phyloP scores from a whole-genome alignment of 2,888 invertebrate genomes.

The Agriotes lineatus region DNA sequence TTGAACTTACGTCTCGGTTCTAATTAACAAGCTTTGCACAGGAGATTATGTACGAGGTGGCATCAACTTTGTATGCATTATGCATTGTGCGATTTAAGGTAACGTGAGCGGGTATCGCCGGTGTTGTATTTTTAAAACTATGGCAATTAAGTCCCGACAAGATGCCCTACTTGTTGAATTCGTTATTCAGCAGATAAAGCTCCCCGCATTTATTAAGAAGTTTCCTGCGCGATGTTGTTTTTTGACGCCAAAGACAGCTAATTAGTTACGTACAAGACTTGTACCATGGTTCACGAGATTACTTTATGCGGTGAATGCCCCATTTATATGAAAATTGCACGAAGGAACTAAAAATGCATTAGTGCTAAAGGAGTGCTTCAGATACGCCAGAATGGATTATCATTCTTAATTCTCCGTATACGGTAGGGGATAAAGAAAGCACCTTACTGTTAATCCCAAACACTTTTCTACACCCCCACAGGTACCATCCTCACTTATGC shows the following conservation, averaged over 20 bases:
- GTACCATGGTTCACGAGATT: neutral
- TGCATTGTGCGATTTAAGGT: conserved; percentile 5
- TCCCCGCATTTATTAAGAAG: conserved; percentile 10
- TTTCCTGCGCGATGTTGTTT: neutral
- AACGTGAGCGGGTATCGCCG: neutral
- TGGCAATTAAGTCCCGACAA: neutral
- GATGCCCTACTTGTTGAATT: neutral
- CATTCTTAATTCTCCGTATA: too few species aligned
- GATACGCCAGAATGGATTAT: too few species aligned
- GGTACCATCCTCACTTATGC: too few species aligned
- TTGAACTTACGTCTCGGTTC: conserved; percentile 26
- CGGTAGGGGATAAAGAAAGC: too few species aligned
- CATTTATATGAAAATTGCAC: conserved; percentile 4
- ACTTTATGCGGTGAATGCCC: neutral
- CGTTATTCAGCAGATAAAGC: neutral
- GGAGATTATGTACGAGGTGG: conserved; percentile 28
- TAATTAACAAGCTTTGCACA: conserved; percentile 28
- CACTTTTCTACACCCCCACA: too few species aligned
- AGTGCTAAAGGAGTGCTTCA: too few species aligned
- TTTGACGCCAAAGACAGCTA: neutral
- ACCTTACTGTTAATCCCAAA: too few species aligned
- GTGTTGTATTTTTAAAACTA: neutral
- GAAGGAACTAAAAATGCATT: neutral
- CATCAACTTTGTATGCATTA: conserved; percentile 21
- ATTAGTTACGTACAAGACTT: neutral